Base-by-base conservation (phyloP, 2,797 vertebrate species). In the Cetoscarus ocellatus region DNA sequence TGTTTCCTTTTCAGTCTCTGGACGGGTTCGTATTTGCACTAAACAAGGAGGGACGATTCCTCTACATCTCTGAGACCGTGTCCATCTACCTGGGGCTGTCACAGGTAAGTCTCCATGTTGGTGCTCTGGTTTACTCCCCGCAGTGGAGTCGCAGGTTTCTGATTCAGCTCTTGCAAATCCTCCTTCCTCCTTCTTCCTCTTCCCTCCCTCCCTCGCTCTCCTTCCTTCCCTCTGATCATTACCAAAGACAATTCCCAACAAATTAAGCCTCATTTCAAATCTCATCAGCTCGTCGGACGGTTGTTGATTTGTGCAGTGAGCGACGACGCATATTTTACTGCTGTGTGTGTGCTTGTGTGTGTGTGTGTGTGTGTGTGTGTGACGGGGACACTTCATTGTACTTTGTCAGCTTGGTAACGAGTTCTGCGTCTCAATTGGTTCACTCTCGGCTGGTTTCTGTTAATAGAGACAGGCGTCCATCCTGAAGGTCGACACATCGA, bases 11-110 rank as follows among this genome's bases (percentile, higher is more conserved):
- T 74, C 95, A 99, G 98, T 99, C 98, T 91, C 96, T 99, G 95
- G 98, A 99, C 93, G 98, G 97, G 91, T 99, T 99, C 92, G 96
- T 99, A 95, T 99, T 99, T 98, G 97, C 97, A 97, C 96, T 99
- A 97, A 99, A 99, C 95, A 97, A 98, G 94, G 98, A 99, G 94
- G 98, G 97, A 92, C 96, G 97, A 84, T 99, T 99, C 96, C 96
- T 99, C 82, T 99, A 99, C 96, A 99, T 99, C 95, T 99, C 98
- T 2, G 98, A 99, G 95, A 99, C 98, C 4, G 98, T 99, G 84
- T 99, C 98, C 94, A 99, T 99, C 94, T 99, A 99, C 94, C 96
- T 99, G 94, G 98, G 98, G 73, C 96, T 99, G 91, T 99, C 98
- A 73, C 98, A 99, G 96, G 98, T 99, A 93, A 96, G 97, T 95